Percentiles rank a stretch among this genome's conserved stretches.
Conservation (phyloP, 1,140 invertebrate species). For the Tribolium madens region DNA sequence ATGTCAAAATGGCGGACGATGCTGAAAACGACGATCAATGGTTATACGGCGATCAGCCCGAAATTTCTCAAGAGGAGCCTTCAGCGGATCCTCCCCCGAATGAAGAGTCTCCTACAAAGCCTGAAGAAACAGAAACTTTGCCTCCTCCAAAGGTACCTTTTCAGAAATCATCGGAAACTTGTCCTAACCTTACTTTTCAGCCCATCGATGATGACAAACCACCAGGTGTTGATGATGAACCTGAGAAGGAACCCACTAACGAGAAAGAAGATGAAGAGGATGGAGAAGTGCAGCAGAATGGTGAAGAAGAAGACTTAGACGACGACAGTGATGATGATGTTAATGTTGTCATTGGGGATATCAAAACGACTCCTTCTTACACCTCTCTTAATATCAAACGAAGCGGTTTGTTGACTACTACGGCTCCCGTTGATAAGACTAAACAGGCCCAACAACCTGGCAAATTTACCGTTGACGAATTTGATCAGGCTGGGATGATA, state of each 20-base stretch:
- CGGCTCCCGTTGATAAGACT: conserved; percentile 66
- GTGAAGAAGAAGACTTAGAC: conserved; percentile 73
- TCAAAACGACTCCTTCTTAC: conserved; percentile 78
- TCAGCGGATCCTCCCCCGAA: conserved; percentile 19
- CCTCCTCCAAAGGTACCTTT: conserved; percentile 39
- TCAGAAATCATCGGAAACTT: conserved; percentile 1
- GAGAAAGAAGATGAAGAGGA: conserved; percentile 66
- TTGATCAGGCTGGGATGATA: conserved; percentile 88
- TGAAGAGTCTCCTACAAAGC: conserved; percentile 45
- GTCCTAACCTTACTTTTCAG: conserved; percentile 50
- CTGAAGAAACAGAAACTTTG: conserved; percentile 30
- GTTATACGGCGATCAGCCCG: conserved; percentile 72
- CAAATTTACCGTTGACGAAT: conserved; percentile 88
- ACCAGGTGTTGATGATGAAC: conserved; percentile 54
- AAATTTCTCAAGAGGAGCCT: conserved; percentile 58
- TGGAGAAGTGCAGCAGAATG: conserved; percentile 67
- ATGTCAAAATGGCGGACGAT: conserved; percentile 69
- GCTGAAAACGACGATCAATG: conserved; percentile 74
- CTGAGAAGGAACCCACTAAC: conserved; percentile 49
- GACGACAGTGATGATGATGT: conserved; percentile 88
- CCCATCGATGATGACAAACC: conserved; percentile 54
- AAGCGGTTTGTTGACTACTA: conserved; percentile 69
- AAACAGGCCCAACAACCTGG: conserved; percentile 71
- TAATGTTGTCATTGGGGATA: conserved; percentile 87
- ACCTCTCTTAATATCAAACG: conserved; percentile 77